Evolutionary conservation across 2,888 invertebrate species (phyloP), one percentile per base, ranked within the genome.

Genomic region (Noctuana brunneofusca): DNA sequence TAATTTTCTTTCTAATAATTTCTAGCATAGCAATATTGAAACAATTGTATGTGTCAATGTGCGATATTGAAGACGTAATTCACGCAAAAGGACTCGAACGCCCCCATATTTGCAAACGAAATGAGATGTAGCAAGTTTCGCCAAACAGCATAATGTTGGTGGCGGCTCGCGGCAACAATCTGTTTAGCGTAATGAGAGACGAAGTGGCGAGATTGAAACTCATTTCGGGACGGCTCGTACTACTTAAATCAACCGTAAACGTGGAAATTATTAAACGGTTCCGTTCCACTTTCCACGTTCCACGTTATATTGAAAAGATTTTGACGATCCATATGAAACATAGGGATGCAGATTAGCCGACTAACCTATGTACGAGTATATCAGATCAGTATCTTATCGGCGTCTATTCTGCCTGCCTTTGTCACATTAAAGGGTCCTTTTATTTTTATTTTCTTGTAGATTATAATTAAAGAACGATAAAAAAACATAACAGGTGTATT

Each of bases 151-250:
- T 11, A 22, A 49, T 20, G 24, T 8, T 12, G 11, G 22, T 12
- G n/a, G 9, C 18, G 22, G 14, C 24, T 46, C 24, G 46, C 46
- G 35, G 41, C 30, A 6, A 30, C 38, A 54, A 54, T 54, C 38
- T 32, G 53, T 35, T 53, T 35, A 53, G 53, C 53, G 20, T 53
- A 53, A 53, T 38, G 53, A 53, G 35, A 14, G 38, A 0, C 9
- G 32, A 53, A 53, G 38, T 53, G 53, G 38, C 20, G 22, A 53
- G 38, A 53, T 53, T 35, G 53, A 38, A 52, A 38, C 53, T 53
- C 53, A 53, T 53, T 35, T 20, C 53, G 18, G 12, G 32, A 38
- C 38, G 38, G 14, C 38, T 38, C 38, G 14, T 38, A 14, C 38
- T 35, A 35, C 35, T 35, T 35, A 35, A 35, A 3, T n/a, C n/a